phyloP scores from a whole-genome alignment of 2,797 vertebrate species.

The Gorsachius magnificus region DNA sequence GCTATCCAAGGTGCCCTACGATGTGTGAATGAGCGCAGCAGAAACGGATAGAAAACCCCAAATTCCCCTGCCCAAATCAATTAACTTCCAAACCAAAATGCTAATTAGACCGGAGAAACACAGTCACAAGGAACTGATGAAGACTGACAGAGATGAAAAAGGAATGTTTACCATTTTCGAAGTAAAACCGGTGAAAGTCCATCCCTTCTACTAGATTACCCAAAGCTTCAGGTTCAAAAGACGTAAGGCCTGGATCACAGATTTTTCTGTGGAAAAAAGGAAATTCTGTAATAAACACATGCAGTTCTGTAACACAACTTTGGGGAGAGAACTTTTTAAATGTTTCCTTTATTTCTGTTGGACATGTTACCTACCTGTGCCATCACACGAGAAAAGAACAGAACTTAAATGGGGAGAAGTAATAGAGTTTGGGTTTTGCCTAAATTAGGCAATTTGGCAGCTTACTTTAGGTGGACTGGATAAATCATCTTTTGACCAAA shows the following conservation, averaged over 20 bases:
- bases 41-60: background rate
- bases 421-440: background rate
- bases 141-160: background rate
- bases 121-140: background rate
- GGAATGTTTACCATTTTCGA: constrained; percentile 87
- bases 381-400: background rate
- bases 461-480: background rate
- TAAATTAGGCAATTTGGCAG: background rate
- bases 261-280: constrained; percentile 85
- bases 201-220: constrained; percentile 97
- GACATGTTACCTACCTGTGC: background rate
- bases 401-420: background rate
- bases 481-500: background rate
- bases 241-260: constrained; percentile 94
- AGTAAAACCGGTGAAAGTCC: constrained; percentile 98
- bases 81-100: background rate
- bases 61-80: background rate
- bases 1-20: background rate
- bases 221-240: constrained; percentile 96
- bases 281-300: background rate
- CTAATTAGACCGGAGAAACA: background rate
- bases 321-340: background rate
- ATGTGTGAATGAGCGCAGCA: background rate
- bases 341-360: background rate
- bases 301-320: background rate